Percentiles rank a stretch among this genome's conserved stretches.
Evolutionary conservation across 2,888 invertebrate genomes (phyloP).

Genomic region (Leucania comma): DNA sequence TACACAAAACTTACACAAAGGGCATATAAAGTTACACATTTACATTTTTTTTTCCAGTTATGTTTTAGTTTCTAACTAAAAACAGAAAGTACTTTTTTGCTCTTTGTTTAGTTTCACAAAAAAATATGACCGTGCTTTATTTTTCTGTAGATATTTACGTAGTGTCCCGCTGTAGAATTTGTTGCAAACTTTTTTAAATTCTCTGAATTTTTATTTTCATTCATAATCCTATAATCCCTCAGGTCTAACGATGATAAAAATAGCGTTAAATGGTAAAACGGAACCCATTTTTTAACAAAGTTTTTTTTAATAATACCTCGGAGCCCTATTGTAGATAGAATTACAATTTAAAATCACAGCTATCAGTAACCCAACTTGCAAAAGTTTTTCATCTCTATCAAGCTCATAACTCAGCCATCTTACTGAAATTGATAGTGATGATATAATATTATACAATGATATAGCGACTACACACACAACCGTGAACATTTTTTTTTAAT

Average conservation of each 20-base stretch:
- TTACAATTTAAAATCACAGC: not conserved
- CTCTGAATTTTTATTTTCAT: not conserved
- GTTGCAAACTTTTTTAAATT: constrained; percentile 3
- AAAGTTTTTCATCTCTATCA: not conserved
- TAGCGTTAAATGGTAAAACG: not conserved
- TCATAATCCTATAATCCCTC: constrained; percentile 2
- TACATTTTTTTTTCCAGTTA: constrained; percentile 42
- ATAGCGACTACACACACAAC: no score
- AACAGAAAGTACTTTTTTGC: constrained; percentile 4
- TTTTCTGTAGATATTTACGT: constrained; percentile 2
- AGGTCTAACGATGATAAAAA: constrained; percentile 5
- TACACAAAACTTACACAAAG: constrained; percentile 36
- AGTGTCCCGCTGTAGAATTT: constrained; percentile 22
- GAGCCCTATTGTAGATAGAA: not conserved
- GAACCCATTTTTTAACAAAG: not conserved
- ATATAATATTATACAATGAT: no score
- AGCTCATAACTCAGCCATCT: no score
- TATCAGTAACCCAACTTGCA: not conserved
- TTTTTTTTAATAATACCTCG: not conserved
- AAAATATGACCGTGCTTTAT: constrained; percentile 10
- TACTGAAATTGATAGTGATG: no score
- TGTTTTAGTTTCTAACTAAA: constrained; percentile 26
- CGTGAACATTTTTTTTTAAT: no score
- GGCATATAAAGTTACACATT: constrained; percentile 40
- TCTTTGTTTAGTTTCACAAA: constrained; percentile 7